Evolutionary conservation across 2,888 invertebrate genomes (phyloP).

Genomic region (Platycheirus albimanus): DNA sequence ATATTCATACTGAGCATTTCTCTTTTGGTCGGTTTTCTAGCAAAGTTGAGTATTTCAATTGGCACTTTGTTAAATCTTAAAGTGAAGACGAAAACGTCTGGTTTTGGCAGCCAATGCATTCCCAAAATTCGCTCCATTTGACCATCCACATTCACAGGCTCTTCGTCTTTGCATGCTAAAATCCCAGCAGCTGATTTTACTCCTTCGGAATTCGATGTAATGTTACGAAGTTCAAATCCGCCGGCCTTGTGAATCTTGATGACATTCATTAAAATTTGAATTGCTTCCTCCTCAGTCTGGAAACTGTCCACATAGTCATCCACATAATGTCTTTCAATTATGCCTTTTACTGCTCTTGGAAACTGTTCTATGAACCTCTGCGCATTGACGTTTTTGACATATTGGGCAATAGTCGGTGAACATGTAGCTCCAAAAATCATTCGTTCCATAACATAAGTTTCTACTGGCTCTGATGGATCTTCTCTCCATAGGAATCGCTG

Average conservation of each 20-base stretch:
- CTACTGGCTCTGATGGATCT: background rate
- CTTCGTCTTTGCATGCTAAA: background rate
- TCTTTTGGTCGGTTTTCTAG: constrained; percentile 7
- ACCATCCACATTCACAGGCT: background rate
- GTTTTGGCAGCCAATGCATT: constrained; percentile 1
- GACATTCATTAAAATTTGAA: constrained; percentile 19
- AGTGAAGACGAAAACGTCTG: background rate
- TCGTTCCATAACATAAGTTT: constrained; percentile 28
- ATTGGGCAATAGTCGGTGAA: constrained; percentile 58
- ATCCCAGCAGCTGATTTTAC: background rate
- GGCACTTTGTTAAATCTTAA: background rate
- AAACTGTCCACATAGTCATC: constrained; percentile 75
- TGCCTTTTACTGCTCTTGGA: constrained; percentile 70
- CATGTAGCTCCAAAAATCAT: constrained; percentile 37
- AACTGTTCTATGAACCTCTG: constrained; percentile 41
- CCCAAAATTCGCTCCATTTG: background rate
- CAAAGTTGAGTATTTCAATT: background rate
- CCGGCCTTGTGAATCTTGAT: constrained; percentile 23
- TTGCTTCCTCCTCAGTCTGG: constrained; percentile 62
- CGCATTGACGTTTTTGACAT: constrained; percentile 76
- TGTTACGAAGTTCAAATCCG: constrained; percentile 58
- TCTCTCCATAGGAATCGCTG: constrained; percentile 76
- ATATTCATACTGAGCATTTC: constrained; percentile 4
- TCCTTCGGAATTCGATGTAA: constrained; percentile 66
- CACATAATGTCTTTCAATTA: constrained; percentile 75